Evolutionary conservation across 2,797 vertebrate genomes (phyloP).

Genomic region (Urocyon cinereoargenteus): DNA sequence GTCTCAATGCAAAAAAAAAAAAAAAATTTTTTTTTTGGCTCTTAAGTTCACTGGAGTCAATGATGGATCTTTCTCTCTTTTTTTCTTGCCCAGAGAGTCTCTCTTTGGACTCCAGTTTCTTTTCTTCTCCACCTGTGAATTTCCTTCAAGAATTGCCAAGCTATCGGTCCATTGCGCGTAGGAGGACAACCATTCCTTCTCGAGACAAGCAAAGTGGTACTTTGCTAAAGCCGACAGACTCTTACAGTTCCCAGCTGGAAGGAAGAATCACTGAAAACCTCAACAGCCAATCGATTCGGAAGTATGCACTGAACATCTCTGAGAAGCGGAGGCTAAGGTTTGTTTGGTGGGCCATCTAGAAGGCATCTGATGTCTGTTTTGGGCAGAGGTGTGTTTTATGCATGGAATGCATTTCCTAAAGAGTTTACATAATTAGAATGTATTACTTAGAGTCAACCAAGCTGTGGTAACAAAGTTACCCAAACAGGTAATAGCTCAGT

Average conservation of each 20-base stretch:
- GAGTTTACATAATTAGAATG: background rate
- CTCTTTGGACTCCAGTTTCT: slow-evolving; percentile 68
- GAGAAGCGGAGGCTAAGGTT: slow-evolving; percentile 93
- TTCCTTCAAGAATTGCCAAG: slow-evolving; percentile 96
- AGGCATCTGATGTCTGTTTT: background rate
- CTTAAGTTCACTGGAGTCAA: background rate
- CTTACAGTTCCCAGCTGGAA: slow-evolving; percentile 58
- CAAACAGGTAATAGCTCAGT: background rate
- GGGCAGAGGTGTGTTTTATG: background rate
- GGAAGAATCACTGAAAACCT: slow-evolving; percentile 58
- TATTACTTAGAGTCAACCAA: background rate
- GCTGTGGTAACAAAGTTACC: background rate
- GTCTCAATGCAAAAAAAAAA: background rate
- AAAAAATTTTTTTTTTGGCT: background rate
- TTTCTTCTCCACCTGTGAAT: slow-evolving; percentile 85
- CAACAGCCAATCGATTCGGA: slow-evolving; percentile 83
- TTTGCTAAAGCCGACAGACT: slow-evolving; percentile 69
- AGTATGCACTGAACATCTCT: slow-evolving; percentile 88
- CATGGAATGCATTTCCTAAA: background rate
- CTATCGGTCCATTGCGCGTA: slow-evolving; percentile 92
- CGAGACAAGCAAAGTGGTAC: slow-evolving; percentile 84
- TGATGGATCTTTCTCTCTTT: slow-evolving; percentile 19
- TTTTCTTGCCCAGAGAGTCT: slow-evolving; percentile 75
- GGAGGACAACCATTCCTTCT: slow-evolving; percentile 81
- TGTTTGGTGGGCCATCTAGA: background rate